Percentiles rank a stretch among this genome's conserved stretches.
Evolutionary conservation across 1,140 invertebrate species (phyloP).

Genomic region (Pomacea maculata): DNA sequence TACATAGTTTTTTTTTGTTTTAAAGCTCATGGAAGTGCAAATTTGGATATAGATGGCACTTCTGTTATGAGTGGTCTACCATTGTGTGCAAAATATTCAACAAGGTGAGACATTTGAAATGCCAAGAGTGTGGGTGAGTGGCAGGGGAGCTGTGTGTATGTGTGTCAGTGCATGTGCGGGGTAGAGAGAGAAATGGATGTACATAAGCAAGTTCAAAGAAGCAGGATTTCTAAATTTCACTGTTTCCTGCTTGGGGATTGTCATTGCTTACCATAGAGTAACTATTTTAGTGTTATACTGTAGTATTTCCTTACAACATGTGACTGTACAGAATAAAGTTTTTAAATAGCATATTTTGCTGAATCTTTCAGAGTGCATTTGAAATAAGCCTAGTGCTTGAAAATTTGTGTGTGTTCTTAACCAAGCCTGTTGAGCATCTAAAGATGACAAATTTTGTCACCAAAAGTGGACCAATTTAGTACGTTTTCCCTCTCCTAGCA

Average conservation of each 20-base stretch:
- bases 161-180: background rate
- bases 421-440: background rate
- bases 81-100: too few species aligned
- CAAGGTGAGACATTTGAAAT: too few species aligned
- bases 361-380: background rate
- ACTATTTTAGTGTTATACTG: background rate
- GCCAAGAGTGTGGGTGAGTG: background rate
- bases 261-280: background rate
- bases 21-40: too few species aligned
- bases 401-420: slow-evolving; percentile 11
- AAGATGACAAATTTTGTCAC: background rate
- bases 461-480: too few species aligned
- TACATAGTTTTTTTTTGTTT: too few species aligned
- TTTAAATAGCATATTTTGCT: background rate
- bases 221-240: background rate
- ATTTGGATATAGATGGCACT: too few species aligned
- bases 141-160: background rate
- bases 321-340: background rate
- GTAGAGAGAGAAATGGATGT: background rate
- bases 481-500: background rate
- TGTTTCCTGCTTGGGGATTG: background rate
- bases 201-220: background rate
- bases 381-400: background rate
- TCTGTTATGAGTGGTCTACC: too few species aligned
- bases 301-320: background rate